Percentiles rank a stretch among this genome's conserved stretches.
Evolutionary conservation across 2,888 invertebrate genomes (phyloP).

Genomic region (Dynastes tityus): DNA sequence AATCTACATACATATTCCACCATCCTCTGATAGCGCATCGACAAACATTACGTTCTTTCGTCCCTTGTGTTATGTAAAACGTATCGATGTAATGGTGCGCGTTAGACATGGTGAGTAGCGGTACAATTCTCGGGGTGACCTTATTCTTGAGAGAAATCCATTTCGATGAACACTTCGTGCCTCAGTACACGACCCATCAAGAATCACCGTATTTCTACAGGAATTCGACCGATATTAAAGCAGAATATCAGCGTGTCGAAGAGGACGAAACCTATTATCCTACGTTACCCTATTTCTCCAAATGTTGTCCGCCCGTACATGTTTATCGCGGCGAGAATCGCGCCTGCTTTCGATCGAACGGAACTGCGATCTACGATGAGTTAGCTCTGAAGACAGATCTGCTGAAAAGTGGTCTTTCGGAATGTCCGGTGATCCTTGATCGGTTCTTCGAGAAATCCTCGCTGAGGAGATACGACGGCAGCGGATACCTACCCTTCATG

Average conservation of each 20-base stretch:
- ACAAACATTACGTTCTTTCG: not conserved
- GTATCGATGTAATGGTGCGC: constrained; percentile 8
- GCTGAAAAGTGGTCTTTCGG: constrained; percentile 1
- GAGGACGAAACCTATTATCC: not conserved
- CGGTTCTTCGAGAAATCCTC: constrained; percentile 6
- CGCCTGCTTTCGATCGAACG: not conserved
- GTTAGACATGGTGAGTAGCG: constrained; percentile 8
- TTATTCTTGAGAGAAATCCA: not conserved
- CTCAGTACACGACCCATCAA: not conserved
- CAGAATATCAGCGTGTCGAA: not conserved
- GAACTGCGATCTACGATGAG: constrained; percentile 8
- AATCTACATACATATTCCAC: constrained; percentile 13
- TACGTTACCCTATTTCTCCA: not conserved
- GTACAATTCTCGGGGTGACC: constrained; percentile 2
- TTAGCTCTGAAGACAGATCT: not conserved
- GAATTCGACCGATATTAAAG: not conserved
- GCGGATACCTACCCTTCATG: not conserved
- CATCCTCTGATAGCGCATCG: not conserved
- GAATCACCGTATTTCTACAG: constrained; percentile 23
- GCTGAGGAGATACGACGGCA: not conserved
- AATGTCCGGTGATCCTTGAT: constrained; percentile 16
- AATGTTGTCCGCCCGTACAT: constrained; percentile 30
- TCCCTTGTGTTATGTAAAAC: not conserved
- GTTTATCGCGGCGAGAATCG: not conserved
- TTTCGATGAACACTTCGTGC: constrained; percentile 1